phyloP scores from a whole-genome alignment of 2,888 invertebrate genomes.

The Drosophila vallismaia region DNA sequence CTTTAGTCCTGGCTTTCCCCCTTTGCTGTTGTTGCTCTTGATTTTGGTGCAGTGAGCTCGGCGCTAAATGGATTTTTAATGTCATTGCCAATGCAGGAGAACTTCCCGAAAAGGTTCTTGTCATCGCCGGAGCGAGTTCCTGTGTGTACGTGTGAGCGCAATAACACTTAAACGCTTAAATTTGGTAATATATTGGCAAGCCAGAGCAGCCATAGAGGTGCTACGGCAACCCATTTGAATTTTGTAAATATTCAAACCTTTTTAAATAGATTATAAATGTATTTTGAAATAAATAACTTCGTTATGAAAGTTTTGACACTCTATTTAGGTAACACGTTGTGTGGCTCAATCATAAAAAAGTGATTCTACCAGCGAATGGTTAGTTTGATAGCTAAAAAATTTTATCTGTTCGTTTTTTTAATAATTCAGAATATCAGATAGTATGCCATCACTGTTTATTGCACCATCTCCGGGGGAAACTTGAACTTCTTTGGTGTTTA shows the following conservation, averaged over 20 bases:
- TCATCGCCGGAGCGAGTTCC: conserved; percentile 51
- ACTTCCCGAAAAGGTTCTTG: conserved; percentile 63
- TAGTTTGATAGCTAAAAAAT: too few species aligned
- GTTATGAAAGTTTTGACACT: too few species aligned
- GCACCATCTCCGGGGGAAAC: conserved; percentile 2
- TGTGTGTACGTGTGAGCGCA: conserved; percentile 44
- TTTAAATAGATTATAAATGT: background rate
- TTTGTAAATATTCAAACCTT: background rate
- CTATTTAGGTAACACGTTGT: too few species aligned
- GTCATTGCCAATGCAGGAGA: conserved; percentile 73
- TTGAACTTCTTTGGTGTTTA: conserved; percentile 41
- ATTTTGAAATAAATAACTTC: too few species aligned
- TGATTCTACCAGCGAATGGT: background rate
- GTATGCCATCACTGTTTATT: conserved; percentile 13
- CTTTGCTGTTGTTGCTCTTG: conserved; percentile 29
- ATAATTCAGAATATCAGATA: too few species aligned
- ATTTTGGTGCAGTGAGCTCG: conserved; percentile 62
- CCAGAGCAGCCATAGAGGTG: conserved; percentile 13
- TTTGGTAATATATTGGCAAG: conserved; percentile 35
- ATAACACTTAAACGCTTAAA: conserved; percentile 70
- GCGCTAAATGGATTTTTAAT: conserved; percentile 81
- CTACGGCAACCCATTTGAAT: background rate
- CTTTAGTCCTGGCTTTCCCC: conserved; percentile 21
- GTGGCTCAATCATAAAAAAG: background rate
- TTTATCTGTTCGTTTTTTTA: too few species aligned